Evolutionary conservation across 2,113 vertebrate species (phyloP), one percentile per base, ranked within the genome.

Genomic region (Alaudala cheleensis): DNA sequence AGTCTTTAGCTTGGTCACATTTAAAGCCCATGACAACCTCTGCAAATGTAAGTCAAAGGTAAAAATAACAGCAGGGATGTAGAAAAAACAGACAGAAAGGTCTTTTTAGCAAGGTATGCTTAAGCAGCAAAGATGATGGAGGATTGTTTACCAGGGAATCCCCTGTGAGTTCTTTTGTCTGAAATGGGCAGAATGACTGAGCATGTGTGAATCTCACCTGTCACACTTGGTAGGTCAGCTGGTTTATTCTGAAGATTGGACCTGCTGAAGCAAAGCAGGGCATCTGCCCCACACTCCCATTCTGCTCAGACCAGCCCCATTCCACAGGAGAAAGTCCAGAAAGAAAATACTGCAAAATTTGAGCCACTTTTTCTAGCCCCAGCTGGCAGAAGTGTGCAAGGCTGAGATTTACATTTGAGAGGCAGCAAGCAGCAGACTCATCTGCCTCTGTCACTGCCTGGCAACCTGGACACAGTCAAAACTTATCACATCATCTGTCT

Each of bases 191-290:
- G 49, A 64, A 45, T 2, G 1, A 56, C 34, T 19, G 26, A 44
- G 28, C 19, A 25, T 0, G 0, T 51, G 28, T 29, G 12, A 61
- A 40, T 25, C 8, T 29, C 17, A 51, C 14, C 50, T 2, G 1
- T 10, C 22, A 44, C 29, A 24, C 39, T 60, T 33, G 9, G 15
- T 40, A 29, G 26, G 28, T 29, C 2, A 3, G 15, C 53, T 57
- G 50, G 7, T 50, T 90, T 65, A 54, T 78, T 78, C 88, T 47
- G 12, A 23, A 49, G 23, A 14, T 20, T 83, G 13, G 15, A 11
- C 2, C 65, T 69, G 33, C 33, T 58, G 8, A 64, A 92, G 53
- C 33, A 69, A 71, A 80, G 31, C 21, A 76, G 5, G 6, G 6
- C 4, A 2, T 33, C 33, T 61, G 13, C 17, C 57, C 29, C 3